phyloP scores from a whole-genome alignment of 2,113 vertebrate species.

The Mesembrinibis cayennensis region DNA sequence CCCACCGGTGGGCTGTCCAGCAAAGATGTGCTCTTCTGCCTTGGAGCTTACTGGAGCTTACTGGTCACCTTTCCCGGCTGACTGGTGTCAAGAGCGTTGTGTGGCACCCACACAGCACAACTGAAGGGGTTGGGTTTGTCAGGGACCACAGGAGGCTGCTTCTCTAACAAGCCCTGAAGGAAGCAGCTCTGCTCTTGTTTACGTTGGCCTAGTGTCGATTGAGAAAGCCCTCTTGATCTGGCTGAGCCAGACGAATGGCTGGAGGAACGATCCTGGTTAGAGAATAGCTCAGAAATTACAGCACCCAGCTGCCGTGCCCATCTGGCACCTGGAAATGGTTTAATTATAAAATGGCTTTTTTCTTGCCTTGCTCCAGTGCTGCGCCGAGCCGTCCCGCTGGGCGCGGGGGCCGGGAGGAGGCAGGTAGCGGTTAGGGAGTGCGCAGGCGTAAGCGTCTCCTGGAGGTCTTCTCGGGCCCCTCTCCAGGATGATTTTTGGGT shows the following conservation, averaged over 20 bases:
- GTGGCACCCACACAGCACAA: rapidly evolving
- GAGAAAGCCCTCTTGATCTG: neutral
- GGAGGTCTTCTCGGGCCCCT: neutral
- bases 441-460: neutral
- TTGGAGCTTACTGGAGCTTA: neutral
- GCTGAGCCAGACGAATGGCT: neutral
- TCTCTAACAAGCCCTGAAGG: rapidly evolving
- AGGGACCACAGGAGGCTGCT: neutral
- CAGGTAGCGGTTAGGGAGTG: neutral
- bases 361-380: neutral
- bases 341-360: neutral
- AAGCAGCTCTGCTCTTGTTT: neutral
- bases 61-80: neutral
- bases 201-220: rapidly evolving
- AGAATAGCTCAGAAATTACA: rapidly evolving
- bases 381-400: neutral
- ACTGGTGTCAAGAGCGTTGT: rapidly evolving
- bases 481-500: no score
- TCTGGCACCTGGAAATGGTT: neutral
- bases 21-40: neutral
- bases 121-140: neutral
- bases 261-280: rapidly evolving
- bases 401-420: neutral
- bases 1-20: neutral
- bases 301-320: neutral